Evolutionary conservation across 2,113 vertebrate genomes (phyloP).

Genomic region (Empidonax traillii): DNA sequence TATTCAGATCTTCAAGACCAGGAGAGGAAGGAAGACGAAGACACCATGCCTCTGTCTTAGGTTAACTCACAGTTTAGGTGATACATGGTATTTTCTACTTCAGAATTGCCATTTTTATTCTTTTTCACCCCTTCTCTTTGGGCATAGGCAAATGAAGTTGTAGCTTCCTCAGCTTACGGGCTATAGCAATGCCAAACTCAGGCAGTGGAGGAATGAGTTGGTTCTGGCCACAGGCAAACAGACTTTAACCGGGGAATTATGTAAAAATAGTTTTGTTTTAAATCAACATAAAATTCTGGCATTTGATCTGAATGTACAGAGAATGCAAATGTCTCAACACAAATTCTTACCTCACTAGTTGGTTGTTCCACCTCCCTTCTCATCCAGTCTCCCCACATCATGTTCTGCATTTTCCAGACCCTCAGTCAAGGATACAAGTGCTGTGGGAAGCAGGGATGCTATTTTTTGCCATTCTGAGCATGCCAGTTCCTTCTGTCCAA

Average conservation of each 20-base stretch:
- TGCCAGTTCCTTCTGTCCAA: background rate
- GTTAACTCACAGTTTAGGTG: background rate
- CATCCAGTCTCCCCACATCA: background rate
- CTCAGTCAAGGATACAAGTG: background rate
- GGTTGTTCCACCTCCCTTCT: background rate
- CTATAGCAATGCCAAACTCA: background rate
- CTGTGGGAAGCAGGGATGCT: rapidly evolving
- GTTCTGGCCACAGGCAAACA: background rate
- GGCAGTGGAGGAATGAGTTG: background rate
- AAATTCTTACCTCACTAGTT: background rate
- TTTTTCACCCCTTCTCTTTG: background rate
- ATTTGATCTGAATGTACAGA: background rate
- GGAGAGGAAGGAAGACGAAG: background rate
- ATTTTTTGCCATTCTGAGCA: background rate
- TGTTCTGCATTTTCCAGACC: rapidly evolving
- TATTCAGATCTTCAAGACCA: background rate
- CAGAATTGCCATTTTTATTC: background rate
- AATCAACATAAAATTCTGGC: background rate
- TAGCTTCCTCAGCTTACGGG: background rate
- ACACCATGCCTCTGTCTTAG: background rate
- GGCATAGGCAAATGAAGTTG: background rate
- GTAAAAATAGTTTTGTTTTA: background rate
- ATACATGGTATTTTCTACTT: background rate
- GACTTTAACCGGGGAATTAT: background rate
- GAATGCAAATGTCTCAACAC: background rate